A percentile compares a stretch with the other conserved stretches of the same genome.
Conservation (phyloP, 1,140 invertebrate genomes). For the Macrotrachela quadricornifera region DNA sequence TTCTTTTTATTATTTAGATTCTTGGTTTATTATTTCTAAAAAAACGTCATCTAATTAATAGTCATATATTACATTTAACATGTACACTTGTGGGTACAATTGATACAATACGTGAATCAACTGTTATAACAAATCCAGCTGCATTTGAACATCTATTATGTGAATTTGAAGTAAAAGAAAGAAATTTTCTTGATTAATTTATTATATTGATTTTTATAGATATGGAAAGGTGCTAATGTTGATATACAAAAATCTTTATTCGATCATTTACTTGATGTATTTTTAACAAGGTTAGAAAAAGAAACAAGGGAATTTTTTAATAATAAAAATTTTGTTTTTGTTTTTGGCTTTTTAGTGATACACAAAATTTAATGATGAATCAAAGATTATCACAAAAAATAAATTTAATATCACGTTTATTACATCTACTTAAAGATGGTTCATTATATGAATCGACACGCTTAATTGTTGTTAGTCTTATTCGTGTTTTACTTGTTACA, state of each 20-base stretch:
- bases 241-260: not conserved
- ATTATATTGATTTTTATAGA: not conserved
- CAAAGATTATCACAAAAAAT: not conserved
- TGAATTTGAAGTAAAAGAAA: constrained; percentile 47
- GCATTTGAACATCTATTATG: constrained; percentile 86
- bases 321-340: too few relatives aligned
- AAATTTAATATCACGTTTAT: not conserved
- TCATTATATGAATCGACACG: too few relatives aligned
- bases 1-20: too few relatives aligned
- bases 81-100: constrained; percentile 63
- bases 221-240: not conserved
- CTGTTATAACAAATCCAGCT: constrained; percentile 64
- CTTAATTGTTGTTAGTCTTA: too few relatives aligned
- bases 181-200: not conserved
- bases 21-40: constrained; percentile 77
- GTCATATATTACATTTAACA: constrained; percentile 80
- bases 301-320: too few relatives aligned
- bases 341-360: too few relatives aligned
- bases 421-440: not conserved
- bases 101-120: constrained; percentile 62
- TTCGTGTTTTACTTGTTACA: too few relatives aligned
- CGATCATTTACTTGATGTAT: not conserved
- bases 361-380: not conserved
- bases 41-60: constrained; percentile 73
- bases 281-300: not conserved